Percentiles rank a stretch among this genome's conserved stretches.
These are phyloP conservation scores for Erebia aethiops DNA, from an alignment of 2,888 invertebrate genomes.

Conservation along the genomic window DNA sequence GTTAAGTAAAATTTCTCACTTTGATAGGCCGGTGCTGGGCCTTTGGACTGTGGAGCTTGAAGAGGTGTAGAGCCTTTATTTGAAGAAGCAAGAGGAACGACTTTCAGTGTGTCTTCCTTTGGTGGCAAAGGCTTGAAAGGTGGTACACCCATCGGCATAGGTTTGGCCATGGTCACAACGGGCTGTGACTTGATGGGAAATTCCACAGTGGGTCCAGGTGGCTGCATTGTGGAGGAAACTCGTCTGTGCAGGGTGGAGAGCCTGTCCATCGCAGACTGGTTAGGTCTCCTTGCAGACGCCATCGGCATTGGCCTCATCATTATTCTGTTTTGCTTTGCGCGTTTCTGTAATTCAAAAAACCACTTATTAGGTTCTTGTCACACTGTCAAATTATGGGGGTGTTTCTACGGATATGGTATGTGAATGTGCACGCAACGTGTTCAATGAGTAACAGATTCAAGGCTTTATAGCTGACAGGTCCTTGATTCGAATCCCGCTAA, in stretches of 20 bases:
- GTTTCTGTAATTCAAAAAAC: slow-evolving; percentile 65
- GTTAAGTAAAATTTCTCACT: slow-evolving; percentile 72
- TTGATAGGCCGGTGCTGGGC: slow-evolving; percentile 69
- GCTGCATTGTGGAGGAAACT: slow-evolving; percentile 66
- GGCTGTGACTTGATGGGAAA: slow-evolving; percentile 53
- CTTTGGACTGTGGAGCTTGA: slow-evolving; percentile 66
- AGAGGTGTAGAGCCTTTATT: slow-evolving; percentile 66
- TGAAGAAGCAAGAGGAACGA: slow-evolving; percentile 70
- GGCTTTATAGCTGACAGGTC: too few species aligned
- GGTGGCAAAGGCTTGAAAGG: slow-evolving; percentile 91
- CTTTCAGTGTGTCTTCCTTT: slow-evolving; percentile 80
- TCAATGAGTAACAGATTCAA: too few species aligned
- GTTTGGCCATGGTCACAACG: slow-evolving; percentile 77
- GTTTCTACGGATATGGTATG: not conserved
- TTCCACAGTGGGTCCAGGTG: slow-evolving; percentile 58
- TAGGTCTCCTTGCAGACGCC: slow-evolving; percentile 55
- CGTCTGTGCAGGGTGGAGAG: slow-evolving; percentile 63
- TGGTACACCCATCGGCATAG: slow-evolving; percentile 85
- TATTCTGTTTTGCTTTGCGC: slow-evolving; percentile 76
- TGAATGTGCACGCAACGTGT: too few species aligned
- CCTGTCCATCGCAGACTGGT: slow-evolving; percentile 70
- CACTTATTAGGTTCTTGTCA: not conserved
- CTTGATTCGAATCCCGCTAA: too few species aligned
- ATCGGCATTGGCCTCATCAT: slow-evolving; percentile 71
- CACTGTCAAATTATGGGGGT: not conserved